These are phyloP conservation scores for Pelodytes ibericus DNA, from an alignment of 2,797 vertebrate species.

Conservation along the genomic window DNA sequence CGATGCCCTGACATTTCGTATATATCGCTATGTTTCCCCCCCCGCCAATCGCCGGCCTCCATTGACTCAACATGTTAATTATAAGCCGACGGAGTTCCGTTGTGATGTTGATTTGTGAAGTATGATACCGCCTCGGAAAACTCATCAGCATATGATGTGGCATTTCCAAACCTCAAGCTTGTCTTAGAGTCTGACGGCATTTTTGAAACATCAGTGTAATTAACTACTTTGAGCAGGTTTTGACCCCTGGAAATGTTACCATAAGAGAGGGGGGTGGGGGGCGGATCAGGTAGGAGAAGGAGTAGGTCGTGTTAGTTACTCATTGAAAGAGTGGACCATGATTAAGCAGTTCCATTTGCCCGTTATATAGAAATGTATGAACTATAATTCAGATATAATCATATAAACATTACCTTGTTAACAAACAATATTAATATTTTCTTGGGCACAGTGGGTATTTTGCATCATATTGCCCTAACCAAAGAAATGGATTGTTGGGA, in stretches of 20 bases:
- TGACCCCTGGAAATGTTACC: neutral
- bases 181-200: conserved; percentile 6
- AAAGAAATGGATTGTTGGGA: too few species aligned
- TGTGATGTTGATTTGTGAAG: neutral
- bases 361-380: too few species aligned
- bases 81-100: neutral
- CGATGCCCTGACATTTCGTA: neutral
- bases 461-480: too few species aligned
- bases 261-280: neutral
- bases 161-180: neutral
- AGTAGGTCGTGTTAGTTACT: neutral
- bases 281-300: neutral
- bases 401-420: too few species aligned
- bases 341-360: too few species aligned
- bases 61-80: neutral
- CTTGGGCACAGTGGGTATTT: too few species aligned
- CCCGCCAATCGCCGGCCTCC: neutral
- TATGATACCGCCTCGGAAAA: neutral
- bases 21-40: neutral
- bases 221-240: neutral
- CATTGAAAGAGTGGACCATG: neutral
- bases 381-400: too few species aligned
- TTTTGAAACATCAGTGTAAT: conserved; percentile 5
- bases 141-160: neutral
- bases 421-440: too few species aligned